phyloP scores from a whole-genome alignment of 1,140 invertebrate genomes.

The Papilio dardanus region DNA sequence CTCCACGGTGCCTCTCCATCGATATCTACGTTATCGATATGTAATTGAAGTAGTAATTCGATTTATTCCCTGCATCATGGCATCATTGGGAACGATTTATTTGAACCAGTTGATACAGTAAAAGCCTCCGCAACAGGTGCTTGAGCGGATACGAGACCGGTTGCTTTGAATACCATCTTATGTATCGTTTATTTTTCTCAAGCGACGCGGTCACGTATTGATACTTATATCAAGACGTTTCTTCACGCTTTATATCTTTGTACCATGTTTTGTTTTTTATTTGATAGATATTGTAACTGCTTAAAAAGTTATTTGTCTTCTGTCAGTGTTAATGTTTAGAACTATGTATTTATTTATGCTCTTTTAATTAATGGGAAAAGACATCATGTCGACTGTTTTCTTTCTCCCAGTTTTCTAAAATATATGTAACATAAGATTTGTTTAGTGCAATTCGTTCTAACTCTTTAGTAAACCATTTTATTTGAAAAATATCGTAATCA shows the following conservation, averaged over 20 bases:
- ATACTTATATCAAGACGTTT: constrained; percentile 24
- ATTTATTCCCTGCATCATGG: constrained; percentile 8
- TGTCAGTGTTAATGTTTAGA: too few relatives aligned
- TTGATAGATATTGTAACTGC: neutral
- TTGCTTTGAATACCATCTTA: constrained; percentile 33
- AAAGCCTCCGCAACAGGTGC: constrained; percentile 32
- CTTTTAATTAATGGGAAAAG: too few relatives aligned
- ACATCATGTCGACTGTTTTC: too few relatives aligned
- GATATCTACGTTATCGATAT: neutral
- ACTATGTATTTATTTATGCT: too few relatives aligned
- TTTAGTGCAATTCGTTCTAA: too few relatives aligned
- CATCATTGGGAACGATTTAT: constrained; percentile 16
- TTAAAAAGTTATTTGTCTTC: neutral
- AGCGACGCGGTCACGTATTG: constrained; percentile 12
- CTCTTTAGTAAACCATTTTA: too few relatives aligned
- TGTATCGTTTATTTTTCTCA: constrained; percentile 16
- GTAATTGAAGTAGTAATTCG: neutral
- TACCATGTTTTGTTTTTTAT: constrained; percentile 9
- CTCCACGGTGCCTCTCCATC: too few relatives aligned
- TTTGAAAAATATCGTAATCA: too few relatives aligned
- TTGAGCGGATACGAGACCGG: constrained; percentile 34
- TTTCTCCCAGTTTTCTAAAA: too few relatives aligned
- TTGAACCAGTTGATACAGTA: constrained; percentile 18
- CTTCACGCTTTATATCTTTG: constrained; percentile 15
- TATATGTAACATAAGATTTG: too few relatives aligned